Evolutionary conservation across 2,888 invertebrate species (phyloP).

Genomic region (Callinectes sapidus): DNA sequence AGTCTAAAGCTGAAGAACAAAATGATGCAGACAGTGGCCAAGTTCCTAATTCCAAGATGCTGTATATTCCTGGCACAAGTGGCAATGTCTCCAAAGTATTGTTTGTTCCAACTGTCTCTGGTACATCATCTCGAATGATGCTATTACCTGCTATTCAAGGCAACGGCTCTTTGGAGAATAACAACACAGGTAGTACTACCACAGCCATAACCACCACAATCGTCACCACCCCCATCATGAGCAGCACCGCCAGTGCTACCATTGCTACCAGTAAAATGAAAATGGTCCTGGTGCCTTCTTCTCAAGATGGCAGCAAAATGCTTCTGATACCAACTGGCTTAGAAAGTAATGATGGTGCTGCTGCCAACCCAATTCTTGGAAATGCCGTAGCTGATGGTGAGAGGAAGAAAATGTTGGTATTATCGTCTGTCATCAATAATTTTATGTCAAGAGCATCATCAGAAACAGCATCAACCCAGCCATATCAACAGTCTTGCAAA

Average conservation of each 20-base stretch:
- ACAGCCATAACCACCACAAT: neutral
- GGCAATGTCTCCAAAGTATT: constrained; percentile 54
- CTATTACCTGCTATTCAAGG: constrained; percentile 35
- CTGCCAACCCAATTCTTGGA: constrained; percentile 13
- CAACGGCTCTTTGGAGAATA: neutral
- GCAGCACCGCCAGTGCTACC: neutral
- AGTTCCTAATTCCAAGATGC: constrained; percentile 28
- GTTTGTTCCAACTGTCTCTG: constrained; percentile 49
- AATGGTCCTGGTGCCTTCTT: constrained; percentile 57
- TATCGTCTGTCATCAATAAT: constrained; percentile 38
- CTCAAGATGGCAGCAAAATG: constrained; percentile 60
- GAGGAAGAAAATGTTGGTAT: constrained; percentile 51
- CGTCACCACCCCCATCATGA: constrained; percentile 26
- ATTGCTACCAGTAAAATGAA: constrained; percentile 49
- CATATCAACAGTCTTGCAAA: constrained; percentile 39
- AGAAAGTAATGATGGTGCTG: constrained; percentile 2
- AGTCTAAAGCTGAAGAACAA: neutral
- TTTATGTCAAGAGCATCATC: constrained; percentile 35
- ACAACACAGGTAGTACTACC: neutral
- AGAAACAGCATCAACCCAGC: neutral
- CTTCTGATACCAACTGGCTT: constrained; percentile 50
- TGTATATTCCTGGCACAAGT: constrained; percentile 48
- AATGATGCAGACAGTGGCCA: neutral
- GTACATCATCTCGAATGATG: constrained; percentile 45
- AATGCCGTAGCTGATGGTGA: constrained; percentile 24